Base-by-base conservation (phyloP, 1,140 invertebrate genomes). In the Drosophila lini region DNA sequence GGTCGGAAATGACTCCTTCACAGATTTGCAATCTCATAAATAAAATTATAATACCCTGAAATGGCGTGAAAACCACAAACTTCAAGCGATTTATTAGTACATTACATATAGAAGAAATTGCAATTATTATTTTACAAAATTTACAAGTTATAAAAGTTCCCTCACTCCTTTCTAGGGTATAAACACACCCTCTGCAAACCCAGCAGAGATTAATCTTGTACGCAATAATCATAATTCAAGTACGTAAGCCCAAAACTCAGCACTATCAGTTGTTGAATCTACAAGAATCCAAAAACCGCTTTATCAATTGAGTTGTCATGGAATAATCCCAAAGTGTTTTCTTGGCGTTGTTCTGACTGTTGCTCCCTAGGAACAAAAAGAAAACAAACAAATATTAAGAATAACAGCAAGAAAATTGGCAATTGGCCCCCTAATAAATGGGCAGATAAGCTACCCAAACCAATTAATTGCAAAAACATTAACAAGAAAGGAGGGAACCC, bases 281-380 rank as follows among this genome's bases (percentile, higher is more conserved):
- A 36, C 13, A 50, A 15, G 34, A 56, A 38, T 38, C 31, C 34
- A 44, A 31, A 22, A 28, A 45, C 5, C 0, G 5, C 68, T 70
- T 71, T 70, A 70, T 71, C 68, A 71, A 58, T 45, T 47, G 22
- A 25, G 63, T 28, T 71, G 68, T 70, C 68, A 71, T 71, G 68
- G 68, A 71, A 71, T 71, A 71, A 71, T 59, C 44, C 65, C 52
- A 59, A 59, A 71, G 63, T 42, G 28, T 36, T 34, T 61, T 5
- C 16, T 45, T 32, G 13, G 3, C 3, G 56, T 42, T 19, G 44
- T 38, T 52, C 40, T 47, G 41, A 59, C 41, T 47, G 40, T 44
- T 44, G 28, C 36, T 60, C 41, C n/a, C 28, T 22, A 53, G 19
- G 22, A 9, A 13, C 11, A 52, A 32, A 36, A 36, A 62, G n/a